Evolutionary conservation across 1,140 invertebrate genomes (phyloP).

Genomic region (Cephus cinctus): DNA sequence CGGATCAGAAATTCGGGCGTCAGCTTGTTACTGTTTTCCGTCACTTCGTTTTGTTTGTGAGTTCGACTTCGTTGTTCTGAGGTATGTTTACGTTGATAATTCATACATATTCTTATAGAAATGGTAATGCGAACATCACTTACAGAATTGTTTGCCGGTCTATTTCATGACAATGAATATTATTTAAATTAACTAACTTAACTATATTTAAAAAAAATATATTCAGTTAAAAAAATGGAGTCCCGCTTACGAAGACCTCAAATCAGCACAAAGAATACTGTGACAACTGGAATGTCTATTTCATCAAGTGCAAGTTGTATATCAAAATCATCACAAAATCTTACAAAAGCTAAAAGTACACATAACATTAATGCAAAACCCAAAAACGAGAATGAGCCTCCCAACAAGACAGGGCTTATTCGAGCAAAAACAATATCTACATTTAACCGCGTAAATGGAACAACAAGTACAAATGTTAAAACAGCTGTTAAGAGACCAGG

Average conservation of each 20-base stretch:
- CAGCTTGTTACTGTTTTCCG: too few species aligned
- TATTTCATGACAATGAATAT: too few species aligned
- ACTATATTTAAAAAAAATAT: too few species aligned
- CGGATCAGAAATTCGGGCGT: too few species aligned
- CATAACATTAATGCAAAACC: constrained; percentile 15
- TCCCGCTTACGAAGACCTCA: constrained; percentile 40
- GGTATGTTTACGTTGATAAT: too few species aligned
- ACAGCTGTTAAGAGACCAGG: constrained; percentile 37
- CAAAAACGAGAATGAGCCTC: constrained; percentile 38
- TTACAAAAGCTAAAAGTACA: constrained; percentile 11
- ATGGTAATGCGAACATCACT: too few species aligned
- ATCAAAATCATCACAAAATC: not conserved
- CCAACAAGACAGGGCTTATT: constrained; percentile 20
- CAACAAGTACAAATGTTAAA: constrained; percentile 12
- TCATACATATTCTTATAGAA: too few species aligned
- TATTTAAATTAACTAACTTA: too few species aligned
- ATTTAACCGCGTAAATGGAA: constrained; percentile 23
- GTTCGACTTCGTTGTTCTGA: too few species aligned
- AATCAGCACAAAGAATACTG: constrained; percentile 10
- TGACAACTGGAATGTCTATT: too few species aligned
- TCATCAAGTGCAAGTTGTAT: not conserved
- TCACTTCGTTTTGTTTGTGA: too few species aligned
- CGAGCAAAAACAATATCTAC: constrained; percentile 31
- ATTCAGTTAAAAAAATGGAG: constrained; percentile 34
- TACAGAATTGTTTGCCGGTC: too few species aligned